Evolutionary conservation across 2,888 invertebrate species (phyloP), one percentile per base, ranked within the genome.

Genomic region (Melipona beecheii): DNA sequence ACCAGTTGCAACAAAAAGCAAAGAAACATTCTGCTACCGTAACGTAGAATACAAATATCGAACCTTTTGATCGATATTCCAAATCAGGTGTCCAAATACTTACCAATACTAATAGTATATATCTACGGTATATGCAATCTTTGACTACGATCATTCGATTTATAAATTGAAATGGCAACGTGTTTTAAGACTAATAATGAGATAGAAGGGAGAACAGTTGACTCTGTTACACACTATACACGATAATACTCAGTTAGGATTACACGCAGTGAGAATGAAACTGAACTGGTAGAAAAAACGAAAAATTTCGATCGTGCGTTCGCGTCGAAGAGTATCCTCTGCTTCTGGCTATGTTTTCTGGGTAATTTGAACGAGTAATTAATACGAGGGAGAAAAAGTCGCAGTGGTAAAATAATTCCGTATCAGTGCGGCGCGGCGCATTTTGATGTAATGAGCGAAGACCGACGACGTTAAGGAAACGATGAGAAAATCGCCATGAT

Each of bases 191-290:
- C 1, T 27, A 27, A 31, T 15, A 24, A 31, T 19, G n/a, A 21
- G 19, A 24, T 19, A 70, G 75, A 76, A 69, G 75, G 24, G 75
- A 60, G 70, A 60, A 76, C 60, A 24, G n/a, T 76, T 36, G 24
- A 76, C 21, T 31, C 43, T 76, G 49, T 69, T 70, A 17, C 60
- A 49, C 60, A 74, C 64, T 64, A 19, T 62, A 31, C 31, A 70
- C 49, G 27, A 56, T 54, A 75, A 56, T 54, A 75, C 21, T 56
- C 19, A 15, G 62, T 49, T 62, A 31, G 15, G 27, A 49, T 43
- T 60, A 54, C 15, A 24, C 19, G 17, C 31, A 64, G 64, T n/a
- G 11, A 50, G 50, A 17, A 36, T 31, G 36, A 74, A 74, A 50
- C 21, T 21, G 50, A n/a, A 17, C n/a, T 43, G 60, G 3, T 15